These are phyloP conservation scores for Balaenoptera acutorostrata DNA, from an alignment of 2,113 vertebrate genomes.

Conservation along the genomic window DNA sequence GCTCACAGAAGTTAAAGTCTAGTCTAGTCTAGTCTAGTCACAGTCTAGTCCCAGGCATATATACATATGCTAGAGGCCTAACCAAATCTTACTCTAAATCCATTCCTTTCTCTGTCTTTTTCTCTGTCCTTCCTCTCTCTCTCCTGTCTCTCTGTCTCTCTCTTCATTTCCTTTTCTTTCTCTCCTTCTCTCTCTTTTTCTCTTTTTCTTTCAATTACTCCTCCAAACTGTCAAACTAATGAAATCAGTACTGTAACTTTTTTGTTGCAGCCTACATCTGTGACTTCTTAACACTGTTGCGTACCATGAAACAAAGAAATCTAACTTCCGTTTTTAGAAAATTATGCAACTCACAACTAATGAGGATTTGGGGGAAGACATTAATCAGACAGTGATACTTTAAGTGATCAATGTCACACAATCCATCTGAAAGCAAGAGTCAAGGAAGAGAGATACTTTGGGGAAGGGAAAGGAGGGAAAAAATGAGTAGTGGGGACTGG, in stretches of 20 bases:
- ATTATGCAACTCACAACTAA: not conserved
- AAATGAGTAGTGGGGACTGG: not conserved
- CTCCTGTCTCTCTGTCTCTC: too few relatives aligned
- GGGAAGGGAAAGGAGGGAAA: not conserved
- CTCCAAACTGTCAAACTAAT: not conserved
- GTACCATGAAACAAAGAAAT: not conserved
- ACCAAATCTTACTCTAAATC: not conserved
- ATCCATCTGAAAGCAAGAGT: not conserved
- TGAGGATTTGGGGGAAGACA: not conserved
- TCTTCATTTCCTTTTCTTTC: rapidly evolving
- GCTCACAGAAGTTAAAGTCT: not conserved
- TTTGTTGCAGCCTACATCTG: not conserved
- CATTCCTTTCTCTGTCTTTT: not conserved
- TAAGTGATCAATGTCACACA: not conserved
- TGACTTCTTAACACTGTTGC: not conserved
- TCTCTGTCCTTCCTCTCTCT: not conserved
- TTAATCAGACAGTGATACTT: not conserved
- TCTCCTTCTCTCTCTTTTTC: too few relatives aligned
- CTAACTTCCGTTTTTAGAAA: not conserved
- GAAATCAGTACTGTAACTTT: not conserved
- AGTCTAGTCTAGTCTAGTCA: too few relatives aligned
- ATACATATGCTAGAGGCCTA: not conserved
- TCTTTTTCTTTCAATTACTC: not conserved
- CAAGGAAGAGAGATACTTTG: not conserved
- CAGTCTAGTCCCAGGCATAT: not conserved